These are phyloP conservation scores for Drosophila littoralis DNA, from an alignment of 1,140 invertebrate genomes.

Conservation along the genomic window DNA sequence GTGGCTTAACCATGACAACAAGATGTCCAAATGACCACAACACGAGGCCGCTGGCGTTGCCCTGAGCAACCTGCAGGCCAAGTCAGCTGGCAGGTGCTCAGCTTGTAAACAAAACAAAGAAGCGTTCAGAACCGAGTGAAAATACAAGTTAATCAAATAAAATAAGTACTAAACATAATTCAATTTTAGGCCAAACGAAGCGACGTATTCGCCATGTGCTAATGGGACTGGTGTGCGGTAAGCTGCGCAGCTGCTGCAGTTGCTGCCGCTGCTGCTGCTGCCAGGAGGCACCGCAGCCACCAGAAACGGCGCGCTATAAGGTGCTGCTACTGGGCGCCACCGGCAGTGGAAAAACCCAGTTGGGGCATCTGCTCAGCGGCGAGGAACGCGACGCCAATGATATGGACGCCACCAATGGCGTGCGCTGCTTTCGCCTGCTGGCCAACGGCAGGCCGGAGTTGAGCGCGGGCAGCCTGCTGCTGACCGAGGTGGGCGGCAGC, in stretches of 20 bases:
- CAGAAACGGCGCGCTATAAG: slow-evolving; percentile 48
- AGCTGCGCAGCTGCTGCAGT: slow-evolving; percentile 46
- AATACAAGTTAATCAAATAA: slow-evolving; percentile 8
- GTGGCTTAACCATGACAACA: slow-evolving; percentile 38
- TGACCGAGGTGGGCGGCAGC: slow-evolving; percentile 77
- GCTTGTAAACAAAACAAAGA: slow-evolving; percentile 64
- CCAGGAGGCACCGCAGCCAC: not conserved
- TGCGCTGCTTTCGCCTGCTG: slow-evolving; percentile 53
- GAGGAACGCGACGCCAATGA: slow-evolving; percentile 28
- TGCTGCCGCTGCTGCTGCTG: slow-evolving; percentile 33
- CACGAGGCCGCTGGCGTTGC: slow-evolving; percentile 27
- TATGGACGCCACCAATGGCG: slow-evolving; percentile 66
- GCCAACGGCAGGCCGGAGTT: not conserved
- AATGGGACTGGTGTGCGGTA: slow-evolving; percentile 63
- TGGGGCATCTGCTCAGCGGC: slow-evolving; percentile 56
- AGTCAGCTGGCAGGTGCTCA: slow-evolving; percentile 49
- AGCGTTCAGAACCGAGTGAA: not conserved
- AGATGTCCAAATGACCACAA: slow-evolving; percentile 27
- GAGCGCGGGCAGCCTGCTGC: not conserved
- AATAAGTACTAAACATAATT: not conserved
- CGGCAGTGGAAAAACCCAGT: slow-evolving; percentile 73
- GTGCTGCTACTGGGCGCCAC: slow-evolving; percentile 62
- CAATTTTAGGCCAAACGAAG: not conserved
- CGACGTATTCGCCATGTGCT: slow-evolving; percentile 22
- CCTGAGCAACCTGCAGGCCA: slow-evolving; percentile 34